phyloP scores from a whole-genome alignment of 2,797 vertebrate species.

The Chrosomus eos region DNA sequence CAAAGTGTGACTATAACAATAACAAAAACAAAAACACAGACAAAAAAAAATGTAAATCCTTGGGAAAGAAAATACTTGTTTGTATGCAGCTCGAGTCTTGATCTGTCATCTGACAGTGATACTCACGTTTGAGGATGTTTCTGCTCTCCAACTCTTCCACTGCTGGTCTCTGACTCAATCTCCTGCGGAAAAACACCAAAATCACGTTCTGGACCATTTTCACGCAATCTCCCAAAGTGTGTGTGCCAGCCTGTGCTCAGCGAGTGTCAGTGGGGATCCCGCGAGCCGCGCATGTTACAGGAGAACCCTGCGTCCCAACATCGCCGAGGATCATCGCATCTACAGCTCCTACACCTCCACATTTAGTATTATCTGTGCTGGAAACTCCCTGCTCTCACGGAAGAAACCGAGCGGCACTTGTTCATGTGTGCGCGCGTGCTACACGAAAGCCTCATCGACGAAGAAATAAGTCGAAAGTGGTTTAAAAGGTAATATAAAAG shows the following conservation, averaged over 20 bases:
- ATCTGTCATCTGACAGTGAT: slow-evolving; percentile 8
- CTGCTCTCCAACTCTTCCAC: slow-evolving; percentile 97
- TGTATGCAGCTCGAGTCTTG: not conserved
- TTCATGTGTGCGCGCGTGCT: not conserved
- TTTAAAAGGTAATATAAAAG: slow-evolving; percentile 30
- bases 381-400: slow-evolving; percentile 9
- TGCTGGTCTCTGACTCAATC: slow-evolving; percentile 96
- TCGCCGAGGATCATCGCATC: slow-evolving; percentile 56
- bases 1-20: not conserved
- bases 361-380: slow-evolving; percentile 52
- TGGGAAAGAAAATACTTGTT: no score
- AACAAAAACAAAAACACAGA: not conserved
- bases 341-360: slow-evolving; percentile 71
- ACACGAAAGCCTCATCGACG: slow-evolving; percentile 24
- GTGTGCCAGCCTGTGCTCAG: slow-evolving; percentile 57
- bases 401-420: not conserved
- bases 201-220: slow-evolving; percentile 97
- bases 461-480: not conserved
- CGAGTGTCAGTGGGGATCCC: slow-evolving; percentile 55
- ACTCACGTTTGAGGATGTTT: slow-evolving; percentile 98
- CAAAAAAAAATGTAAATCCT: not conserved
- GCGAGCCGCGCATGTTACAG: slow-evolving; percentile 65
- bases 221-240: slow-evolving; percentile 25
- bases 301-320: slow-evolving; percentile 63
- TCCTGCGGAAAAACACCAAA: slow-evolving; percentile 97